Percentiles rank a stretch among this genome's conserved stretches.
phyloP scores from a whole-genome alignment of 1,140 invertebrate species.

The Zaprionus capensis region DNA sequence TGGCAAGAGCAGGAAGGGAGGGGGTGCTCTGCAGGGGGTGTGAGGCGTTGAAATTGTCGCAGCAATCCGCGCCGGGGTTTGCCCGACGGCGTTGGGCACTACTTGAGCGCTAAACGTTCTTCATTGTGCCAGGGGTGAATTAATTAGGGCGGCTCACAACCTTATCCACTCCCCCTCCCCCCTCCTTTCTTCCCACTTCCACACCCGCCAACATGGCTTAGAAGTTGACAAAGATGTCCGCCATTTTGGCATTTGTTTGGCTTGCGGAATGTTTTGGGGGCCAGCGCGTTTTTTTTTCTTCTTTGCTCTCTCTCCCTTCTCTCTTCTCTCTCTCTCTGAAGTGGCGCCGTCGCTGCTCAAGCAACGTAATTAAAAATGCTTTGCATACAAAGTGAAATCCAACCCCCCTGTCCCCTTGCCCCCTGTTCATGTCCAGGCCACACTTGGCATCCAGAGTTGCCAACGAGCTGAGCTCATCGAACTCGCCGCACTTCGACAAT shows the following conservation, averaged over 20 bases:
- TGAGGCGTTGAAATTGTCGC: slow-evolving; percentile 68
- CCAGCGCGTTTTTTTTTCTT: neutral
- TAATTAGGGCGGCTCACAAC: slow-evolving; percentile 70
- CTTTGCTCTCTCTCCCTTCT: neutral
- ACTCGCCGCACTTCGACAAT: slow-evolving; percentile 46
- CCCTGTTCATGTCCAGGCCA: neutral
- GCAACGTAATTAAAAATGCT: slow-evolving; percentile 45
- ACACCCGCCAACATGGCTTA: neutral
- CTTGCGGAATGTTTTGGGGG: slow-evolving; percentile 30
- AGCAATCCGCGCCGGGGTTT: slow-evolving; percentile 14
- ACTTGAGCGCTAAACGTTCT: slow-evolving; percentile 73
- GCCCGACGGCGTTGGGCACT: slow-evolving; percentile 25
- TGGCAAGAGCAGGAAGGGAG: neutral
- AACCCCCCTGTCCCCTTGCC: neutral
- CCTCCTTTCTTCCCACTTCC: too few relatives aligned
- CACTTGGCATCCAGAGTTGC: neutral
- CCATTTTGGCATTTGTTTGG: slow-evolving; percentile 75
- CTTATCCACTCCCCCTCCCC: neutral
- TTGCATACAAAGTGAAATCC: slow-evolving; percentile 19
- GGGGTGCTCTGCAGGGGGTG: slow-evolving; percentile 4
- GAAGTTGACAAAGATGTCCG: slow-evolving; percentile 56
- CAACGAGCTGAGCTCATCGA: slow-evolving; percentile 10
- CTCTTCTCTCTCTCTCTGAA: slow-evolving; percentile 6
- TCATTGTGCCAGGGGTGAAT: slow-evolving; percentile 72
- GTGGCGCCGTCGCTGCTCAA: slow-evolving; percentile 17